Base-by-base conservation (phyloP, 2,888 invertebrate genomes). In the Agrotis puta region DNA sequence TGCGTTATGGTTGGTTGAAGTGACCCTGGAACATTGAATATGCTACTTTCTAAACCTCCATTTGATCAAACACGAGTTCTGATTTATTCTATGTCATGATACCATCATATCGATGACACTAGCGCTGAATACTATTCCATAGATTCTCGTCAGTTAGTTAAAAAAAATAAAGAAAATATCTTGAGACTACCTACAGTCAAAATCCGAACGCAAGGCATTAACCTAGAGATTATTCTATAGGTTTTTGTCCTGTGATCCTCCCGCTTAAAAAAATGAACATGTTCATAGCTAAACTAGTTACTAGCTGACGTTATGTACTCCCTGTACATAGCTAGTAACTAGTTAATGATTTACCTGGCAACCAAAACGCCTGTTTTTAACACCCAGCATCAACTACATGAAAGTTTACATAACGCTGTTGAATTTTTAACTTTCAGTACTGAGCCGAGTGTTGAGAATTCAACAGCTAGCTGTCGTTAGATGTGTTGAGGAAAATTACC, bases 11-110 rank as follows among this genome's bases (percentile, higher is more conserved):
- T 74, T 72, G 61, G 27, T 70, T 64, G 71, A 56, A 73, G 74
- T 33, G 65, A 70, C 51, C 68, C 64, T 24, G 67, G 65, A 57
- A 63, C 33, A 61, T 75, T 82, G 48, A 77, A 85, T 79, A 76
- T 85, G 85, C 85, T 85, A 85, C 83, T 76, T 85, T 74, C 68
- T 33, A 22, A 43, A 53, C 33, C 1, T 18, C 45, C n/a, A 24
- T 45, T 27, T n/a, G 27, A 11, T 18, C 33, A 18, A 22, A 59
- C 61, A 24, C 13, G 0, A 24, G 22, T n/a, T 16, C 2, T 1
- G 3, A 51, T 27, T 50, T 18, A 16, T 16, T 45, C 4, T 47
- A 24, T 14, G 13, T 9, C 9, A 27, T 45, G 2, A 39, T 58
- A 45, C 11, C n/a, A 39, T 39, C 39, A 47, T 47, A 2, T 33